phyloP scores from a whole-genome alignment of 2,113 vertebrate species.

The Dicentrarchus labrax region DNA sequence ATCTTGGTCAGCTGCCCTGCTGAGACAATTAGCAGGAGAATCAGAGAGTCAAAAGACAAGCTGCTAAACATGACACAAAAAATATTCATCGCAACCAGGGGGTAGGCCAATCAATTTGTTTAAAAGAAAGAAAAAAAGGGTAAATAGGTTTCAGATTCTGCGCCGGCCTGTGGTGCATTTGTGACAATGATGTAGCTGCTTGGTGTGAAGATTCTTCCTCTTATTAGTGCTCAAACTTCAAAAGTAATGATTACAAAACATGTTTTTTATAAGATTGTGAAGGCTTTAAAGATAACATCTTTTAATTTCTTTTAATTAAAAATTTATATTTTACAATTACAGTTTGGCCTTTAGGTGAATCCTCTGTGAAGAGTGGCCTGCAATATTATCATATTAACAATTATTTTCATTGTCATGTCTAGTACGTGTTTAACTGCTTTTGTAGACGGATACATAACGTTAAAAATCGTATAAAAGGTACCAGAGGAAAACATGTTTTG shows the following conservation, averaged over 20 bases:
- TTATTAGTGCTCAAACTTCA: not conserved
- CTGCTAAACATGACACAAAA: conserved; percentile 71
- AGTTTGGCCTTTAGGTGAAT: no score
- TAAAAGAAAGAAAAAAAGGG: conserved; percentile 1
- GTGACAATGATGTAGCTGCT: not conserved
- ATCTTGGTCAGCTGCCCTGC: conserved; percentile 92
- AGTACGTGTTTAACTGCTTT: not conserved
- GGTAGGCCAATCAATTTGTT: conserved; percentile 31
- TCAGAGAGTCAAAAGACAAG: conserved; percentile 90
- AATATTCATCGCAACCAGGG: conserved; percentile 44
- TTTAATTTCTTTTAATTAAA: no score
- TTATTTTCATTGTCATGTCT: not conserved
- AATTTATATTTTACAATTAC: no score
- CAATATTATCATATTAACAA: no score
- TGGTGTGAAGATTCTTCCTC: not conserved
- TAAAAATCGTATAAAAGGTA: not conserved
- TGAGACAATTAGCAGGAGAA: conserved; percentile 96
- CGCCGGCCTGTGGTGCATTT: not conserved
- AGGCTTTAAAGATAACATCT: not conserved
- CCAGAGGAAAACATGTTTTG: not conserved
- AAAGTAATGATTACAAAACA: not conserved
- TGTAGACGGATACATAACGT: not conserved
- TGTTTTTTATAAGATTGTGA: not conserved
- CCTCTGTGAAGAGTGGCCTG: no score
- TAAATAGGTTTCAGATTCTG: not conserved